These are phyloP conservation scores for Andrena hattorfiana DNA, from an alignment of 2,888 invertebrate genomes.

Conservation along the genomic window DNA sequence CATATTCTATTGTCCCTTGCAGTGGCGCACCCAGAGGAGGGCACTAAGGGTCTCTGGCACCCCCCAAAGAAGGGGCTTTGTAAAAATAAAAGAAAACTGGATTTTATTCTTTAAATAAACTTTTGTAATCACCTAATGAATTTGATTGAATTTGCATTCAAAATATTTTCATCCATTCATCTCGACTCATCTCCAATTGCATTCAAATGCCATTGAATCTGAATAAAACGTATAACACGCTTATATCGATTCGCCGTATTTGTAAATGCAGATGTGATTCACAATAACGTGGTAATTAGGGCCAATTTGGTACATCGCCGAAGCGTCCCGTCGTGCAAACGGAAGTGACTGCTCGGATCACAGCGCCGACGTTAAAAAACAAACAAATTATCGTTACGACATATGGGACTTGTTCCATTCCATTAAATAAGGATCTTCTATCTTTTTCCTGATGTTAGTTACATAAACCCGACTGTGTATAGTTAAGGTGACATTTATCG, in stretches of 20 bases:
- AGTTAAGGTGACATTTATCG: not conserved
- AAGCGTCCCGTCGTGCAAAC: not conserved
- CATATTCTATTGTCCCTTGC: too few species aligned
- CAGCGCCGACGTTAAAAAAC: constrained; percentile 11
- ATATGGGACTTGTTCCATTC: not conserved
- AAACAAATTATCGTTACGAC: constrained; percentile 28
- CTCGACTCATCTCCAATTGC: not conserved
- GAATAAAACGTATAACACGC: constrained; percentile 10
- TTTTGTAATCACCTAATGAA: too few species aligned
- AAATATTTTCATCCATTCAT: too few species aligned
- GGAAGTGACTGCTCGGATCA: constrained; percentile 19
- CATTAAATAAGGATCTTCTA: not conserved
- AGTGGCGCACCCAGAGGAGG: too few species aligned
- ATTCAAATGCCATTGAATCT: not conserved
- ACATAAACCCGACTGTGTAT: not conserved
- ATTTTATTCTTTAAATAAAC: too few species aligned
- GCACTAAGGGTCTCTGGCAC: too few species aligned
- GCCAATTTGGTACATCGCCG: constrained; percentile 6
- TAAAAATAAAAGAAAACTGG: too few species aligned
- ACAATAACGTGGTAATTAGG: not conserved
- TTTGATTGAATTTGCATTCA: too few species aligned
- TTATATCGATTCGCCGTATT: not conserved
- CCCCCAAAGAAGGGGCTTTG: too few species aligned
- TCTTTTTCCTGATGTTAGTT: not conserved
- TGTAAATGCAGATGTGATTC: constrained; percentile 4